Percentiles rank a stretch among this genome's conserved stretches.
These are phyloP conservation scores for Shinisaurus crocodilurus DNA, from an alignment of 2,113 vertebrate genomes.

Conservation along the genomic window DNA sequence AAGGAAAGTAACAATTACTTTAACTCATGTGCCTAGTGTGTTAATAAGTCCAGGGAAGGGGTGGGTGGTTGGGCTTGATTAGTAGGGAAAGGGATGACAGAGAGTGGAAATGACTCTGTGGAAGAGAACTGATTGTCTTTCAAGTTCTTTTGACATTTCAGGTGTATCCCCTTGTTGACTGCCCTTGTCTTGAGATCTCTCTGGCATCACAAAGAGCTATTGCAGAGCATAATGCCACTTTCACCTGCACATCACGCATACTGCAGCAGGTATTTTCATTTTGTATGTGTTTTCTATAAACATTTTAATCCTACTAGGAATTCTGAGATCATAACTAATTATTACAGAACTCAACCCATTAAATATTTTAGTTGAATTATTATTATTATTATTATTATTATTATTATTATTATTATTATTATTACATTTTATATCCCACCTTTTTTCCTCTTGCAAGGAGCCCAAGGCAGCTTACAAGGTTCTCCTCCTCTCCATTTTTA, in stretches of 20 bases:
- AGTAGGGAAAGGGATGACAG: not conserved
- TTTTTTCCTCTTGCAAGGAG: too few relatives aligned
- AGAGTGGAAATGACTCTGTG: not conserved
- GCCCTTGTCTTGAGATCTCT: conserved; percentile 79
- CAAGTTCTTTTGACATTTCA: not conserved
- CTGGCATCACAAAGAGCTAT: conserved; percentile 67
- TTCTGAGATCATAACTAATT: not conserved
- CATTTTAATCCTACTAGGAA: not conserved
- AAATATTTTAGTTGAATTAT: not conserved
- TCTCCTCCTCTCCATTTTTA: too few relatives aligned
- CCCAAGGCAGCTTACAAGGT: too few relatives aligned
- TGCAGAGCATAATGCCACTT: conserved; percentile 62
- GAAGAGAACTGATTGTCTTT: not conserved
- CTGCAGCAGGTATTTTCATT: conserved; percentile 68
- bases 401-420: too few relatives aligned
- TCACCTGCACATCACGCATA: conserved; percentile 57
- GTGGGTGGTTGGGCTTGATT: not conserved
- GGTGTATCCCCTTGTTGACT: conserved; percentile 82
- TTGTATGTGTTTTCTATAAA: not conserved
- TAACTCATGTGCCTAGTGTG: not conserved
- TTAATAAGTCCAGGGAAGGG: not conserved
- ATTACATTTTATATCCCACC: too few relatives aligned
- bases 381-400: too few relatives aligned
- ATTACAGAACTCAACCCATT: not conserved
- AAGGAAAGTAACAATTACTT: not conserved